A percentile compares a stretch with the other conserved stretches of the same genome.
These are phyloP conservation scores for Strigamia crassipes DNA, from an alignment of 2,888 invertebrate species.

Conservation along the genomic window DNA sequence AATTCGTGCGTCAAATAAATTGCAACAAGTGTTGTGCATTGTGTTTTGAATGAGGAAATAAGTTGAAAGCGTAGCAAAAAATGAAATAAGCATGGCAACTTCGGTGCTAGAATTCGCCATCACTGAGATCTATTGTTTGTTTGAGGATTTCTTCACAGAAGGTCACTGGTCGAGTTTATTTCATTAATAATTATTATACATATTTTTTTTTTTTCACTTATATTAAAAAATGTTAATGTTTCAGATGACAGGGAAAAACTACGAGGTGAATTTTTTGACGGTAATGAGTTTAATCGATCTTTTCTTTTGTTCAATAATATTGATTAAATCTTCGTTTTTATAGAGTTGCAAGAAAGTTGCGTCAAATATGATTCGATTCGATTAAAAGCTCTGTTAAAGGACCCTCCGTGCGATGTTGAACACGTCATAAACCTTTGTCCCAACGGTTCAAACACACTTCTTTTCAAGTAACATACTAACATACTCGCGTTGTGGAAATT, in stretches of 20 bases:
- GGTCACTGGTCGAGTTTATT: not conserved
- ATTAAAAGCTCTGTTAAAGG: slow-evolving; percentile 70
- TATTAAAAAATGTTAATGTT: slow-evolving; percentile 50
- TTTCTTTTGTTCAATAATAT: not conserved
- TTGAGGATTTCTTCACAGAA: not conserved
- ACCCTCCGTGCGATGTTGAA: slow-evolving; percentile 56
- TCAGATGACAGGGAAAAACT: slow-evolving; percentile 75
- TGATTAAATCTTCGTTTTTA: slow-evolving; percentile 52
- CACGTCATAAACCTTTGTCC: slow-evolving; percentile 81
- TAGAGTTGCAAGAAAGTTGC: slow-evolving; percentile 76
- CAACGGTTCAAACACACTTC: slow-evolving; percentile 81
- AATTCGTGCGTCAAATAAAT: not conserved
- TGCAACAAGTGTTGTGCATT: slow-evolving; percentile 20
- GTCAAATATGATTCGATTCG: slow-evolving; percentile 71
- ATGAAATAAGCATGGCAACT: not conserved
- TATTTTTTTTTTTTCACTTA: slow-evolving; percentile 17
- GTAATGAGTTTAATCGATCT: slow-evolving; percentile 44
- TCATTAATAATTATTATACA: not conserved
- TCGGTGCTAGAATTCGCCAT: not conserved
- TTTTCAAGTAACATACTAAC: slow-evolving; percentile 79
- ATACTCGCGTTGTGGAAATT: slow-evolving; percentile 5
- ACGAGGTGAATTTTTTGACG: slow-evolving; percentile 70
- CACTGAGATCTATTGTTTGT: slow-evolving; percentile 12
- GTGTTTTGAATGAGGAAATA: not conserved
- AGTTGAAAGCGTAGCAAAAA: not conserved